These are phyloP conservation scores for Trachemys scripta DNA, from an alignment of 2,113 vertebrate species.

Conservation along the genomic window DNA sequence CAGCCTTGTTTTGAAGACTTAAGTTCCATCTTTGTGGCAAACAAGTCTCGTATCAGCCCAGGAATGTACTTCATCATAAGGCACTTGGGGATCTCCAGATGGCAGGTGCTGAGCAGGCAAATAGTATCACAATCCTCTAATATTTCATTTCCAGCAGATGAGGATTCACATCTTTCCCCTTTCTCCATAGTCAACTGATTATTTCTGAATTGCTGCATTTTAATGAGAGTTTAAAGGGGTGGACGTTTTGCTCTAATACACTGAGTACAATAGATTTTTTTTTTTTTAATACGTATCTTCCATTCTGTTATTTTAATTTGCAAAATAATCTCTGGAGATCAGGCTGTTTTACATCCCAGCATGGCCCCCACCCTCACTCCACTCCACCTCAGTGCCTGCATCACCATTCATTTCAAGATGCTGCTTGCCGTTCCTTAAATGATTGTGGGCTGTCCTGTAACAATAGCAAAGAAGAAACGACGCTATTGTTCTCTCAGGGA, in stretches of 20 bases:
- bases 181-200: constrained; percentile 68
- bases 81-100: constrained; percentile 2
- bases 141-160: constrained; percentile 46
- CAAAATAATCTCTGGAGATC: constrained; percentile 52
- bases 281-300: constrained; percentile 40
- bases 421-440: constrained; percentile 16
- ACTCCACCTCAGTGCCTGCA: constrained; percentile 41
- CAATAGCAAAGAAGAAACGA: not conserved
- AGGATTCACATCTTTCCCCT: constrained; percentile 63
- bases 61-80: constrained; percentile 3
- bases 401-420: constrained; percentile 42
- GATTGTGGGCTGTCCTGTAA: not conserved
- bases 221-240: constrained; percentile 72
- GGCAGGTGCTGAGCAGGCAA: constrained; percentile 43
- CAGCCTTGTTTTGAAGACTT: not conserved
- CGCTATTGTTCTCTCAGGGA: not conserved
- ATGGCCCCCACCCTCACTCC: constrained; percentile 29
- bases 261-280: constrained; percentile 57
- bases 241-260: constrained; percentile 59
- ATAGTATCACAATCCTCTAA: constrained; percentile 57
- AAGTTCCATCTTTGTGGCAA: not conserved
- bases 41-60: not conserved
- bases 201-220: constrained; percentile 74
- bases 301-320: constrained; percentile 65
- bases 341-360: constrained; percentile 30